Evolutionary conservation across 2,888 invertebrate species (phyloP), one percentile per base, ranked within the genome.

Genomic region (Pherbina coryleti): DNA sequence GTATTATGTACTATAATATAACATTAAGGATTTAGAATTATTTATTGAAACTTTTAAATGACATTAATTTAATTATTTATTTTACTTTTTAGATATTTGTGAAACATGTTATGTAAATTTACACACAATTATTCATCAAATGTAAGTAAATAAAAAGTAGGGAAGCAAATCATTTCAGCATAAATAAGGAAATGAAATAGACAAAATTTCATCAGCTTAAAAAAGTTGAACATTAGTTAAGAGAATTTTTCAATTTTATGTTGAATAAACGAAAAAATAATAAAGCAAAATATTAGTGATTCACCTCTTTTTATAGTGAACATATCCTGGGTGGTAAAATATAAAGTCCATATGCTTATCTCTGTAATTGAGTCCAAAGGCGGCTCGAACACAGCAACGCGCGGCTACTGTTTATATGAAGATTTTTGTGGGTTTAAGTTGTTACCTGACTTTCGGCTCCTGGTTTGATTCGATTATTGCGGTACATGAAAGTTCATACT

Each of bases 371-470:
- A 19, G 55, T 19, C 19, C 22, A 55, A 14, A 55, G 19, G 55
- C 19, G 22, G 44, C 14, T 44, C 44, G 11, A 4, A 44, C 44
- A 44, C 19, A 19, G 19, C 55, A 55, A 55, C 5, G 1, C 19
- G 55, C 22, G 8, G 19, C 19, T 19, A 22, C 55, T 19, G 57
- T 22, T 28, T 5, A 19, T 19, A 8, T 25, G 49, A 17, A 22
- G 22, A 51, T 44, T 60, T 55, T 19, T 49, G 73, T 17, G n/a
- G 9, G 44, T 57, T 62, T 49, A 22, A 22, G 44, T n/a, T 44
- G 62, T 73, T 62, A 73, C 73, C 73, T 73, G 73, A 25, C 37
- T 25, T 44, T 73, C 22, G 22, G 22, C 55, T 72, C 22, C 72
- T 57, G 9, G 34, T 66, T 37, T 19, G 17, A 17, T 14, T 7